These are phyloP conservation scores for Apis cerana DNA, from an alignment of 1,140 invertebrate genomes.

Conservation along the genomic window DNA sequence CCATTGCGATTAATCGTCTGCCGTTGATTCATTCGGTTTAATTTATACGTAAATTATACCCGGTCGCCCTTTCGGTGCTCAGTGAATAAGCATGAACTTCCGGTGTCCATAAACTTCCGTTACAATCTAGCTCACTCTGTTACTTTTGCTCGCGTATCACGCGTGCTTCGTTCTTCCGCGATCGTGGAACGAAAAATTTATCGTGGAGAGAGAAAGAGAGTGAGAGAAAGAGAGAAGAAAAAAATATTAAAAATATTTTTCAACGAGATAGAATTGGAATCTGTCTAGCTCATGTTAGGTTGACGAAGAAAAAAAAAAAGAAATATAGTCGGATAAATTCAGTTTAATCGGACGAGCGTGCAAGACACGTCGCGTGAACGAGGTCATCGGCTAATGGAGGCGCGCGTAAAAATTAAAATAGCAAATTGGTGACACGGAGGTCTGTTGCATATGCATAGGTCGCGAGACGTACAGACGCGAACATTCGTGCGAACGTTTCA, in stretches of 20 bases:
- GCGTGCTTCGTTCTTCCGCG: background rate
- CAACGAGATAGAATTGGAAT: too few species aligned
- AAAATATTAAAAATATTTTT: too few species aligned
- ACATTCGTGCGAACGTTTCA: conserved; percentile 16
- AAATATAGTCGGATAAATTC: background rate
- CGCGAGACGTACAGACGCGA: background rate
- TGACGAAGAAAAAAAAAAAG: background rate
- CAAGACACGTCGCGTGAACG: conserved; percentile 22
- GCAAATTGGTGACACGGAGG: conserved; percentile 37
- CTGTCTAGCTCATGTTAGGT: too few species aligned
- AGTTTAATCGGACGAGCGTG: conserved; percentile 26
- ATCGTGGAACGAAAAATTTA: background rate
- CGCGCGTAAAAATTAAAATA: conserved; percentile 52
- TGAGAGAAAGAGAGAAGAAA: too few species aligned
- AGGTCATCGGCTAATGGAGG: conserved; percentile 36
- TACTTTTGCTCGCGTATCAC: background rate
- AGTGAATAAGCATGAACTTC: conserved; percentile 80
- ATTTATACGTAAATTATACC: conserved; percentile 74
- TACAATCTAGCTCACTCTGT: conserved; percentile 41
- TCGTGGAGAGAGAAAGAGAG: background rate
- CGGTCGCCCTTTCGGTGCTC: conserved; percentile 76
- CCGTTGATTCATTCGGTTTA: conserved; percentile 71
- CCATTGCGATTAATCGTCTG: conserved; percentile 76
- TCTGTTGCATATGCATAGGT: conserved; percentile 30
- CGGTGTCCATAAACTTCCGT: conserved; percentile 71